These are phyloP conservation scores for Procambarus clarkii DNA, from an alignment of 1,140 invertebrate genomes.

Conservation along the genomic window DNA sequence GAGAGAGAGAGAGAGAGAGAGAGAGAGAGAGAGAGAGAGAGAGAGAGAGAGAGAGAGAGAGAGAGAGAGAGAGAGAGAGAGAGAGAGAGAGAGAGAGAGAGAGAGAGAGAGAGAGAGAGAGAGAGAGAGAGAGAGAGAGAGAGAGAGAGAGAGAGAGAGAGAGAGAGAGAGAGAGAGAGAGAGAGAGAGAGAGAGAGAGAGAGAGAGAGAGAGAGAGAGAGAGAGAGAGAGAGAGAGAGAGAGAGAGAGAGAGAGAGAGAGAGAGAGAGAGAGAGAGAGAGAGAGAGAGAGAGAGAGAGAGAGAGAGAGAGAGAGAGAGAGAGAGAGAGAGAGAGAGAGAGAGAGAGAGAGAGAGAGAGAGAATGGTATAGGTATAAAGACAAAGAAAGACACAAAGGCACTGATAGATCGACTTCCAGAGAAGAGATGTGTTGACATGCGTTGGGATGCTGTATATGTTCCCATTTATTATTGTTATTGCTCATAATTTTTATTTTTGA, in stretches of 20 bases:
- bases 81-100: background rate
- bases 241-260: too few species aligned
- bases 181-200: background rate
- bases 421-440: too few species aligned
- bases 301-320: too few species aligned
- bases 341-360: conserved; percentile 6
- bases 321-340: background rate
- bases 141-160: background rate
- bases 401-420: too few species aligned
- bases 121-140: background rate
- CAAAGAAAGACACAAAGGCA: too few species aligned
- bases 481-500: too few species aligned
- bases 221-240: background rate
- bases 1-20: background rate
- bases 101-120: background rate
- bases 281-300: too few species aligned
- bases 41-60: background rate
- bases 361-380: background rate
- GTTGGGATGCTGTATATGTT: too few species aligned
- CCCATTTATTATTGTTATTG: too few species aligned
- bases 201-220: background rate
- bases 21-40: background rate
- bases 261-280: too few species aligned
- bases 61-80: background rate
- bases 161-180: background rate